These are phyloP conservation scores for Lymantria monacha DNA, from an alignment of 2,888 invertebrate genomes.

Conservation along the genomic window DNA sequence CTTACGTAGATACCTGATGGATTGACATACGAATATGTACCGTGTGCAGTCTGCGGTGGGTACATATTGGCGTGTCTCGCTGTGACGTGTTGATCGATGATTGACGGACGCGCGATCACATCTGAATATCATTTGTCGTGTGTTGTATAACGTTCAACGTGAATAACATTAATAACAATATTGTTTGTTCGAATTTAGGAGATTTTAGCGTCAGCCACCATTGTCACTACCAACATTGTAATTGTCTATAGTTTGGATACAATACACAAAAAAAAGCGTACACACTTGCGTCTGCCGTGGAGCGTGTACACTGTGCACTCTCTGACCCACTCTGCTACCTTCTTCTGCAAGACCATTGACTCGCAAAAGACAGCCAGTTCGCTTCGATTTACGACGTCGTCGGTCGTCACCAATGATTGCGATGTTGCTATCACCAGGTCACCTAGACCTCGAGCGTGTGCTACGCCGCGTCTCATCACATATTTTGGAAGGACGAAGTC, in stretches of 20 bases:
- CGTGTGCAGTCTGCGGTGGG: conserved; percentile 22
- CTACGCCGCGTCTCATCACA: no score
- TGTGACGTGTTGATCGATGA: conserved; percentile 46
- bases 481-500: no score
- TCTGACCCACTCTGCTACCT: no score
- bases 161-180: conserved; percentile 61
- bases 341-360: no score
- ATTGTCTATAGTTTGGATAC: conserved; percentile 36
- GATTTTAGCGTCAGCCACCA: not conserved
- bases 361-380: no score
- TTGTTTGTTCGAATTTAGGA: conserved; percentile 39
- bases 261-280: no score
- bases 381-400: no score
- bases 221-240: conserved; percentile 34
- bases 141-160: conserved; percentile 47
- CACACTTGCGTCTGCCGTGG: no score
- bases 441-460: no score
- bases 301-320: no score
- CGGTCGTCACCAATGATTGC: no score
- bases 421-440: no score
- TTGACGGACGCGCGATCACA: conserved; percentile 51
- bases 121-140: conserved; percentile 45
- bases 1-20: conserved; percentile 33
- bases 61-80: conserved; percentile 19
- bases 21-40: conserved; percentile 25